A percentile compares a stretch with the other conserved stretches of the same genome.
These are phyloP conservation scores for Caenorhabditis sinica DNA, from an alignment of 2,888 invertebrate species.

Conservation along the genomic window DNA sequence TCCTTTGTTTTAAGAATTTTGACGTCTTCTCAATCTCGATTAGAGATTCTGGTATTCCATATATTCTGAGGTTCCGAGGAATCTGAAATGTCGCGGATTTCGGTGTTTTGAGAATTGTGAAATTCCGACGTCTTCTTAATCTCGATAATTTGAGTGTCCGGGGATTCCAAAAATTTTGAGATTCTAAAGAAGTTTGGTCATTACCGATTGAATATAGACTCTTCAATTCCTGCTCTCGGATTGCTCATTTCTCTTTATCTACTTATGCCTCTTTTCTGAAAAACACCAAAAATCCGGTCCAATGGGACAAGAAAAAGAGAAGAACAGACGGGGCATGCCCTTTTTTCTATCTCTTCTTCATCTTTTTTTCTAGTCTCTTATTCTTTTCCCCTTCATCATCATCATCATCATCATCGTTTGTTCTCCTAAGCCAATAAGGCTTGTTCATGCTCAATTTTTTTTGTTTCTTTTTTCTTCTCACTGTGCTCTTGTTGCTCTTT, in stretches of 20 bases:
- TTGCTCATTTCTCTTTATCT: background rate
- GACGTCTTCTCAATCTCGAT: no score
- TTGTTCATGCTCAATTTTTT: constrained; percentile 18
- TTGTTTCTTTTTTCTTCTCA: background rate
- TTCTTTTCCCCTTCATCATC: constrained; percentile 30
- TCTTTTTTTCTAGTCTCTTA: constrained; percentile 25
- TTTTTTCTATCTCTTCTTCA: constrained; percentile 46
- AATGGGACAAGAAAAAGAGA: background rate
- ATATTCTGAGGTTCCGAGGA: no score
- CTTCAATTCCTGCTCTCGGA: background rate
- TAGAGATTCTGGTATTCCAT: no score
- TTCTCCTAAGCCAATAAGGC: constrained; percentile 24
- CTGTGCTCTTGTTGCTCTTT: constrained; percentile 26
- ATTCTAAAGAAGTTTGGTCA: background rate
- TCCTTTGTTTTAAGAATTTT: no score
- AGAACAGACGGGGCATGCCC: constrained; percentile 21
- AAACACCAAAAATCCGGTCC: constrained; percentile 25
- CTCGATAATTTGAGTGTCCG: no score
- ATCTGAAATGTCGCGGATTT: no score
- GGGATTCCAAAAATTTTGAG: constrained; percentile 3
- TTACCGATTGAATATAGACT: no score
- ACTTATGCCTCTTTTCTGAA: constrained; percentile 7
- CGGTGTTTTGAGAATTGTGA: no score
- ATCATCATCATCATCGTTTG: constrained; percentile 36
- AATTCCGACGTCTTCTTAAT: no score